These are phyloP conservation scores for Columba guinea DNA, from an alignment of 2,797 vertebrate species.

Conservation along the genomic window DNA sequence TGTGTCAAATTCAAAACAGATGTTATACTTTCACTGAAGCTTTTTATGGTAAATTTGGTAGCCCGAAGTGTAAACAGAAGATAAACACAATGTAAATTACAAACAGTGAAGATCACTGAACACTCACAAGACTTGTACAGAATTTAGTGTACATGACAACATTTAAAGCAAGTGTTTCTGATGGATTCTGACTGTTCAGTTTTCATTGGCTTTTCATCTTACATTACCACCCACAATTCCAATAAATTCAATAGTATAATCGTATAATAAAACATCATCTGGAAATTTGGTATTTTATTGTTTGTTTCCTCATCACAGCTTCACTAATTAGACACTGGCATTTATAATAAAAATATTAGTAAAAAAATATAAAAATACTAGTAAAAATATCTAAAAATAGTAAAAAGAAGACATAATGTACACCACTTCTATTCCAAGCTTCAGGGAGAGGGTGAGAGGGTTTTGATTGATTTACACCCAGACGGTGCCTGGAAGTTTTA, in stretches of 20 bases:
- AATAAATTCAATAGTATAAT: neutral
- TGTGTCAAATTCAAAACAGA: neutral
- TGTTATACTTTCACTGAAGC: neutral
- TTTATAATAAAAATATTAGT: neutral
- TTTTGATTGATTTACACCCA: neutral
- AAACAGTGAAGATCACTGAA: neutral
- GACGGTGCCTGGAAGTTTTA: neutral
- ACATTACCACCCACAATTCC: neutral
- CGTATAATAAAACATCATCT: neutral
- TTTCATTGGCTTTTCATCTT: neutral
- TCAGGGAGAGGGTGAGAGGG: rapidly evolving
- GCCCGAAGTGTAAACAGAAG: neutral
- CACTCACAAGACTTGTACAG: neutral
- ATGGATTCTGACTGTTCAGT: neutral
- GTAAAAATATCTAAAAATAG: neutral
- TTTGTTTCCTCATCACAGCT: neutral
- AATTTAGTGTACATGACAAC: neutral
- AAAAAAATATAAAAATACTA: neutral
- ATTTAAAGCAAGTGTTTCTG: neutral
- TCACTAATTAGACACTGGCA: neutral
- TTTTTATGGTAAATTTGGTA: neutral
- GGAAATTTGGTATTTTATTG: neutral
- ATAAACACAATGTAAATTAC: neutral
- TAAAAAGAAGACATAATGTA: neutral
- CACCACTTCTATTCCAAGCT: neutral